Conservation (phyloP, 2,797 vertebrate genomes). For the Hippoglossus hippoglossus region DNA sequence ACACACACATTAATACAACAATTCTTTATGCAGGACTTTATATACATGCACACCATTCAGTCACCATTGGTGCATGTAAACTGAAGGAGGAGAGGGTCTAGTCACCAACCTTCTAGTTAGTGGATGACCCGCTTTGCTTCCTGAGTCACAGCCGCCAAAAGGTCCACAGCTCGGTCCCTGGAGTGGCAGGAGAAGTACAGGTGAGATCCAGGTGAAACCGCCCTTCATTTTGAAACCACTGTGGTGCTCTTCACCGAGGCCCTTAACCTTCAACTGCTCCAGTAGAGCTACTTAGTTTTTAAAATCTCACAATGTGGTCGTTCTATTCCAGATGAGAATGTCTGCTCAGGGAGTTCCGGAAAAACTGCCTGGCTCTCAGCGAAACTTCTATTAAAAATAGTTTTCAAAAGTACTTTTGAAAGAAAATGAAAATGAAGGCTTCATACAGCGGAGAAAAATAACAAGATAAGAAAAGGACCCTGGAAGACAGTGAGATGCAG, state of each 20-base stretch:
- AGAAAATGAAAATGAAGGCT: background rate
- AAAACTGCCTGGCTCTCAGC: background rate
- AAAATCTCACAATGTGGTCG: slow-evolving; percentile 2
- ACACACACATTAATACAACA: no score
- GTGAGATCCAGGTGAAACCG: no score
- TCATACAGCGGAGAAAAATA: background rate
- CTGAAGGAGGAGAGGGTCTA: no score
- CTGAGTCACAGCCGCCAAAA: no score
- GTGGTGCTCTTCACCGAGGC: no score
- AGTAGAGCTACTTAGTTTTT: background rate
- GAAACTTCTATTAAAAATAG: background rate
- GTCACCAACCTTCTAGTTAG: no score
- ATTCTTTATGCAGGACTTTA: no score
- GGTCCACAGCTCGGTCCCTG: background rate
- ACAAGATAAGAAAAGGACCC: background rate
- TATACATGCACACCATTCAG: no score
- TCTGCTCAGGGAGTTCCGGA: background rate
- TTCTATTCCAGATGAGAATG: background rate
- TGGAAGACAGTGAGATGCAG: background rate
- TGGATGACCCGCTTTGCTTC: no score
- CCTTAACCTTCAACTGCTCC: no score
- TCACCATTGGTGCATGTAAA: no score
- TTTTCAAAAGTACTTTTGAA: background rate
- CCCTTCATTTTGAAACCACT: no score
- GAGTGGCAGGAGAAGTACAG: background rate